Percentiles rank a stretch among this genome's conserved stretches.
phyloP scores from a whole-genome alignment of 2,797 vertebrate species.

The Silurus aristotelis region DNA sequence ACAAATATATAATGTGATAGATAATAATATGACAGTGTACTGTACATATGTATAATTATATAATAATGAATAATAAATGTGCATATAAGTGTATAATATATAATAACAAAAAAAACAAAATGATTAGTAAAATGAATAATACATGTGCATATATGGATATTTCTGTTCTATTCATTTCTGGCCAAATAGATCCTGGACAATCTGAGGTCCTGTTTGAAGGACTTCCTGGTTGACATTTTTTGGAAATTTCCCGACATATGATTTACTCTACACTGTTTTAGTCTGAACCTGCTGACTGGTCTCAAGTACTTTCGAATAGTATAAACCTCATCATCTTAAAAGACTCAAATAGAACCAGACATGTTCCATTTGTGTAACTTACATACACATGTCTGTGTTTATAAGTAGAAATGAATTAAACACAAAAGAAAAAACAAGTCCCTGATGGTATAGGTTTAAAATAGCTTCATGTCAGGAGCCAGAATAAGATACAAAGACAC shows the following conservation, averaged over 20 bases:
- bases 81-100: no score
- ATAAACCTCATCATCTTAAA: constrained; percentile 14
- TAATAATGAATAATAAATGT: no score
- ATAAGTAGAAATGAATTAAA: constrained; percentile 38
- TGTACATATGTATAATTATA: no score
- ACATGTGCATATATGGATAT: background rate
- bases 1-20: background rate
- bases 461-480: constrained; percentile 28
- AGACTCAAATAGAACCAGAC: constrained; percentile 29
- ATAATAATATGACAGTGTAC: no score
- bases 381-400: constrained; percentile 25
- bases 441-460: constrained; percentile 35
- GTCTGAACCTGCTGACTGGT: background rate
- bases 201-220: background rate
- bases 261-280: background rate
- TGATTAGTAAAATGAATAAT: no score
- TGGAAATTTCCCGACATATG: background rate
- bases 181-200: no score
- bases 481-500: constrained; percentile 25
- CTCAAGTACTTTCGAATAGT: background rate
- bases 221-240: background rate
- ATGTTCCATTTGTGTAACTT: background rate
- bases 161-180: background rate
- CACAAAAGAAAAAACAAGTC: constrained; percentile 1
- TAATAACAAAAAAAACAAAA: no score